Evolutionary conservation across 2,113 vertebrate species (phyloP).

Genomic region (Mellivora capensis): DNA sequence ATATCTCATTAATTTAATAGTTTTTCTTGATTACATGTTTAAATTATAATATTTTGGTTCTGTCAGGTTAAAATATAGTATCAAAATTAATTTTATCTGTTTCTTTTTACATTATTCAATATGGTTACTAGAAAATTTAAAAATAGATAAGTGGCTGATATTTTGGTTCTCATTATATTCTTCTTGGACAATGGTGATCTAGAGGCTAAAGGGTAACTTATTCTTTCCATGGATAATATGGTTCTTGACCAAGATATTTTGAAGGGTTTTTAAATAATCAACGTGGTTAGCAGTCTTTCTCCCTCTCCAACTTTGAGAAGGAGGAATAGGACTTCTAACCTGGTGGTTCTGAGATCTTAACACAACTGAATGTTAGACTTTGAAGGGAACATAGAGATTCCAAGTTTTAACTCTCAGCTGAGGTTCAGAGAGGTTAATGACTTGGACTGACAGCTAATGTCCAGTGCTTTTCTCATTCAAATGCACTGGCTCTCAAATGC

Average conservation of each 20-base stretch:
- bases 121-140: not conserved
- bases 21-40: not conserved
- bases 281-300: not conserved
- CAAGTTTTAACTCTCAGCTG: not conserved
- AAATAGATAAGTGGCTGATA: not conserved
- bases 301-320: not conserved
- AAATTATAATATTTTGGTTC: slow-evolving; percentile 1
- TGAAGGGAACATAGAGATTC: not conserved
- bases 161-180: not conserved
- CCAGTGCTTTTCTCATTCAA: not conserved
- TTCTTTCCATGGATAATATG: not conserved
- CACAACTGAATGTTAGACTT: not conserved
- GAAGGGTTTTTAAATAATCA: not conserved
- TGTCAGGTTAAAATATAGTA: not conserved
- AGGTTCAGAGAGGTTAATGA: not conserved
- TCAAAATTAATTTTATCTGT: not conserved
- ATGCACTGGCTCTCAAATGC: not conserved
- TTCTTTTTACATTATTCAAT: not conserved
- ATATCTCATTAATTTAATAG: not conserved
- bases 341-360: not conserved
- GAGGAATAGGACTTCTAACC: not conserved
- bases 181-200: not conserved
- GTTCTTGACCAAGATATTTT: not conserved
- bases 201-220: not conserved
- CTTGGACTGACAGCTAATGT: not conserved